Evolutionary conservation across 2,888 invertebrate genomes (phyloP), one percentile per base, ranked within the genome.

Genomic region (Anthophora plumipes): DNA sequence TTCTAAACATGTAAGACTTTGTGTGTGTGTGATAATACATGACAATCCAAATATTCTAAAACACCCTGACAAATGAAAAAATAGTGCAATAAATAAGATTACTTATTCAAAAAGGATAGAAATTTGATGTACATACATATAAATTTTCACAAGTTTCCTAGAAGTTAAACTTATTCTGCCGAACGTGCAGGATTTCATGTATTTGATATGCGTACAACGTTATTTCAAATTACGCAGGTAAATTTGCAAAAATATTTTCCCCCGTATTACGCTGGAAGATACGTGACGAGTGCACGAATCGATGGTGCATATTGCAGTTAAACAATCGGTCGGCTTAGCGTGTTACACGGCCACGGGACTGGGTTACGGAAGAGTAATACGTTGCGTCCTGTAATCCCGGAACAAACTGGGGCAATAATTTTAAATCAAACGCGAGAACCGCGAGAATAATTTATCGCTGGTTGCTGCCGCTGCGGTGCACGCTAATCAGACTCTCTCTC

Each of bases 401-500:
- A 87, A 89, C 86, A 89, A 90, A 90, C 89, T 87, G 85, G 80
- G 82, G 89, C 89, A 87, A 90, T 90, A 91, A 91, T 91, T 90
- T 90, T 89, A 85, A 91, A 90, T 90, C 91, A 91, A 91, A 90
- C 86, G 87, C 84, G 87, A 70, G 80, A 80, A 84, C 84, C 81
- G 73, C 82, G 84, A 80, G 88, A 89, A 89, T 91, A 88, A 90
- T 90, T 89, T 88, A 89, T 90, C 85, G 86, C 80, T n/a, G 77
- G 87, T 82, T 85, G 84, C 82, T 76, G 55, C 31, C 52, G 68
- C 76, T 77, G 74, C 66, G 84, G 84, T 72, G 82, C 74, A 69
- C 82, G 84, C 84, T 87, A 84, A 89, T 88, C 88, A 85, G 80
- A 72, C 63, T 37, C 20, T 14, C 22, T 25, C 57, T 31, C 48